These are phyloP conservation scores for Misgurnus anguillicaudatus DNA, from an alignment of 2,113 vertebrate species.

Conservation along the genomic window DNA sequence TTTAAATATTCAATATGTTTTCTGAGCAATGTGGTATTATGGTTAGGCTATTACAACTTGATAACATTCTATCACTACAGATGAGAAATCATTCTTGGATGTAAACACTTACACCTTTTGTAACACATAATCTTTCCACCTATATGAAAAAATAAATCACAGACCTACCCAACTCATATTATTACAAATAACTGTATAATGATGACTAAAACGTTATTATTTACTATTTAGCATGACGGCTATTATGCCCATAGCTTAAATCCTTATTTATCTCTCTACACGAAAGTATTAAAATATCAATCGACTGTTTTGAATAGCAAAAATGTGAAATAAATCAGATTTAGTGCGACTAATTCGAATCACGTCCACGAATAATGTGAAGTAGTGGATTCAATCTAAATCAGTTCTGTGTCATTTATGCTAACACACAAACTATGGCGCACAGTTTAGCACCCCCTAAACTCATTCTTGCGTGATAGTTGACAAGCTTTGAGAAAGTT, in stretches of 20 bases:
- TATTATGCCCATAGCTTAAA: too few species aligned
- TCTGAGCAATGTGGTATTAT: too few species aligned
- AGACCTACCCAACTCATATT: too few species aligned
- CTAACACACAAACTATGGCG: conserved; percentile 22
- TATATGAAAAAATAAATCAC: too few species aligned
- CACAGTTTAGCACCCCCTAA: conserved; percentile 26
- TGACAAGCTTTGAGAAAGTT: background rate
- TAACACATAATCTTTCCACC: too few species aligned
- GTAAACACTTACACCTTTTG: too few species aligned
- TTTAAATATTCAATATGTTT: background rate
- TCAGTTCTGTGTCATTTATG: conserved; percentile 1
- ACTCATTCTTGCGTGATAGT: conserved; percentile 2
- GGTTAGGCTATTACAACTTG: too few species aligned
- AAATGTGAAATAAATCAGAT: background rate
- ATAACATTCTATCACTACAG: too few species aligned
- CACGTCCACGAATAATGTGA: background rate
- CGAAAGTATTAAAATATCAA: background rate
- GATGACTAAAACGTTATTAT: too few species aligned
- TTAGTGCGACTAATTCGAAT: background rate
- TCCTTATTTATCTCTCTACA: too few species aligned
- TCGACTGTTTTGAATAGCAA: background rate
- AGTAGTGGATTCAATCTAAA: conserved; percentile 19
- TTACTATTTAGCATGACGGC: background rate
- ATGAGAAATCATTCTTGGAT: too few species aligned
- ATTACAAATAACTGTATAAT: too few species aligned